phyloP scores from a whole-genome alignment of 2,113 vertebrate genomes.

The Riparia riparia region DNA sequence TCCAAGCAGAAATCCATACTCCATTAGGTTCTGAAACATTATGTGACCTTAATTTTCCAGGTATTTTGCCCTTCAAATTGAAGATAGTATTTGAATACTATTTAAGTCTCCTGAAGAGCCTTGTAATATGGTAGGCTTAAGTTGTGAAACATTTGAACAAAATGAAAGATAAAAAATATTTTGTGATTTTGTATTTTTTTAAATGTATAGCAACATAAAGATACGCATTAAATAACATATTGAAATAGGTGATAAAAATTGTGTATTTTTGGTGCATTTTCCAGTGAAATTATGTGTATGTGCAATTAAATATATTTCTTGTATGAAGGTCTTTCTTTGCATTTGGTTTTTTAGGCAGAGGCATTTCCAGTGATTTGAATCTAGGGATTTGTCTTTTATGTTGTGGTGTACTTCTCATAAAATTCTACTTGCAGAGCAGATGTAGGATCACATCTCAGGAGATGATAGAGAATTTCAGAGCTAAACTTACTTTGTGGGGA shows the following conservation, averaged over 20 bases:
- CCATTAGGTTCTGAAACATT: conserved; percentile 73
- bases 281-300: background rate
- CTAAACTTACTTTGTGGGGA: background rate
- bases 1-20: conserved; percentile 76
- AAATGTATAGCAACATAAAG: background rate
- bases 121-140: conserved; percentile 65
- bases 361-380: conserved; percentile 16
- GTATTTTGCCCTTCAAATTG: conserved; percentile 78
- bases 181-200: conserved; percentile 44
- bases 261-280: background rate
- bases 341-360: conserved; percentile 23
- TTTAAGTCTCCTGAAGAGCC: conserved; percentile 65
- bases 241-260: background rate
- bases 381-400: conserved; percentile 25
- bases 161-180: conserved; percentile 70
- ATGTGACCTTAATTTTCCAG: conserved; percentile 80
- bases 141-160: conserved; percentile 64
- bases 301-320: conserved; percentile 7
- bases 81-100: conserved; percentile 74
- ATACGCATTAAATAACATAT: background rate
- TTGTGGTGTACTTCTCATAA: conserved; percentile 13
- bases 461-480: conserved; percentile 47
- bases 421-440: conserved; percentile 41
- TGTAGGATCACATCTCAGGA: conserved; percentile 20
- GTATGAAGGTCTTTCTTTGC: background rate